phyloP scores from a whole-genome alignment of 2,888 invertebrate species.

The Brachypalpus laphriformis region DNA sequence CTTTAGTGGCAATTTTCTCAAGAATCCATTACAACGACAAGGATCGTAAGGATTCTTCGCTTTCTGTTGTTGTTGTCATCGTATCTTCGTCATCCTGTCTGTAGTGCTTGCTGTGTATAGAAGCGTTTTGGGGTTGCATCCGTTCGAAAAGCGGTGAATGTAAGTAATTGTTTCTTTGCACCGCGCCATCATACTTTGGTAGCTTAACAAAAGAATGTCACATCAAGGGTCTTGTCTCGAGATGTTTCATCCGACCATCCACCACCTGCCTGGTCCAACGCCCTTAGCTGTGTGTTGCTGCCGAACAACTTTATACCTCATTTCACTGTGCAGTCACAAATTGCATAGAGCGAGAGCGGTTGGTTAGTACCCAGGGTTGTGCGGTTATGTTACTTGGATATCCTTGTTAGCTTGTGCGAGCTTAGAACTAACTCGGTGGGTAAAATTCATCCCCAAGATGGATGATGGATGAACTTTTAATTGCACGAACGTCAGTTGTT shows the following conservation, averaged over 20 bases:
- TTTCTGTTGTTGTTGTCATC: slow-evolving; percentile 17
- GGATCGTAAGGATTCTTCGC: slow-evolving; percentile 21
- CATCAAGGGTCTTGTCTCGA: slow-evolving; percentile 28
- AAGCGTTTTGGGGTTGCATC: slow-evolving; percentile 42
- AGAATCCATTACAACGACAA: slow-evolving; percentile 66
- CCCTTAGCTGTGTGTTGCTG: neutral
- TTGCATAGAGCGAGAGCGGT: slow-evolving; percentile 42
- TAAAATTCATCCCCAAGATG: slow-evolving; percentile 40
- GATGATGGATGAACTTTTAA: slow-evolving; percentile 72
- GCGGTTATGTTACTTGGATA: slow-evolving; percentile 44
- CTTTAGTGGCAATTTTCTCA: slow-evolving; percentile 49
- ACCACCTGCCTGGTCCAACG: slow-evolving; percentile 40
- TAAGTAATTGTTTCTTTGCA: slow-evolving; percentile 65
- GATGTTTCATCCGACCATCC: neutral
- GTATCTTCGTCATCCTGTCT: slow-evolving; percentile 5
- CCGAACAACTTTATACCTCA: slow-evolving; percentile 34
- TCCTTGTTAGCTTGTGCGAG: slow-evolving; percentile 50
- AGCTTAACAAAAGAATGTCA: slow-evolving; percentile 58
- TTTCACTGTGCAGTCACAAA: slow-evolving; percentile 55
- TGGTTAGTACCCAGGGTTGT: slow-evolving; percentile 19
- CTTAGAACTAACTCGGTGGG: slow-evolving; percentile 30
- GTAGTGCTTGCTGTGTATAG: neutral
- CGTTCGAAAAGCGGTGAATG: slow-evolving; percentile 51
- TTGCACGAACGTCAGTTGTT: slow-evolving; percentile 56
- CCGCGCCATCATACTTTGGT: slow-evolving; percentile 33